These are phyloP conservation scores for Cydia amplana DNA, from an alignment of 1,140 invertebrate genomes.

Conservation along the genomic window DNA sequence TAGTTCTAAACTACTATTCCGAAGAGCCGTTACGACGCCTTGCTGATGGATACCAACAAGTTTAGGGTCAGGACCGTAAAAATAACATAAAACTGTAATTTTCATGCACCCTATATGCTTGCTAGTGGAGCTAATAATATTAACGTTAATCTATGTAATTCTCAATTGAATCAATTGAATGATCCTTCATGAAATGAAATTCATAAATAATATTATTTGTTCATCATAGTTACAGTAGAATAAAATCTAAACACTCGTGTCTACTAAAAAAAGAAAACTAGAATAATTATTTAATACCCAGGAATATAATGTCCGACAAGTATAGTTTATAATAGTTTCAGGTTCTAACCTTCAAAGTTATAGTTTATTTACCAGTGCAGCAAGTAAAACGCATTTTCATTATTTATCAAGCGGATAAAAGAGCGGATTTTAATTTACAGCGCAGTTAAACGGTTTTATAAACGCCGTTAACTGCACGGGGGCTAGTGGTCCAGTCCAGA, in stretches of 20 bases:
- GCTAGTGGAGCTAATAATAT: not conserved
- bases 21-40: conserved; percentile 17
- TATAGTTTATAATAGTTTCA: too few relatives aligned
- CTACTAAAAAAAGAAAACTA: too few relatives aligned
- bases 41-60: conserved; percentile 23
- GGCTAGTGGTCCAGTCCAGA: not conserved
- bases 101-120: not conserved
- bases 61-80: conserved; percentile 31
- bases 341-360: not conserved
- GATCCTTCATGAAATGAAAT: too few relatives aligned
- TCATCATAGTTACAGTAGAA: too few relatives aligned
- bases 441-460: conserved; percentile 3
- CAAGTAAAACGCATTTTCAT: not conserved
- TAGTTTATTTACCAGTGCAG: not conserved
- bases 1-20: conserved; percentile 32
- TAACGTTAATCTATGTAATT: not conserved
- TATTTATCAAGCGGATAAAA: conserved; percentile 7
- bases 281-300: too few relatives aligned
- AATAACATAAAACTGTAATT: conserved; percentile 32
- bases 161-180: too few relatives aligned
- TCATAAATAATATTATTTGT: too few relatives aligned
- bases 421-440: not conserved
- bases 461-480: conserved; percentile 7
- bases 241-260: too few relatives aligned
- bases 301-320: too few relatives aligned